Conservation (phyloP, 2,888 invertebrate genomes). For the Caenorhabditis sp. region DNA sequence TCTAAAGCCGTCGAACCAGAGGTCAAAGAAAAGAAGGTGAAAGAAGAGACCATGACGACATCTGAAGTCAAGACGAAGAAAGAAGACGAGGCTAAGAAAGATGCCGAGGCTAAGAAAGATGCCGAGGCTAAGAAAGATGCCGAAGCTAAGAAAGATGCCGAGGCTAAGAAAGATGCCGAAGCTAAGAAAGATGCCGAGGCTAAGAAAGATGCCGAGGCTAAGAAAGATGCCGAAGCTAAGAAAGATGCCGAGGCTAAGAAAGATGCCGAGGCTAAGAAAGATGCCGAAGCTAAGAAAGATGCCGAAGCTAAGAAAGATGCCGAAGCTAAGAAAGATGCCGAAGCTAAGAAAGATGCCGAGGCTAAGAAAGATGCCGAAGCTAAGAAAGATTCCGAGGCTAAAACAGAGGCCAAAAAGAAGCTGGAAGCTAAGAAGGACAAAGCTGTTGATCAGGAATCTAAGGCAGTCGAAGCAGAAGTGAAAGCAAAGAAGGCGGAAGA, state of each 20-base stretch:
- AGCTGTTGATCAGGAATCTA: constrained; percentile 30
- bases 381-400: constrained; percentile 9
- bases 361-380: too few relatives aligned
- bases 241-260: constrained; percentile 12
- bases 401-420: constrained; percentile 26
- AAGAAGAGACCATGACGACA: constrained; percentile 19
- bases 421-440: constrained; percentile 28
- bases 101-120: constrained; percentile 41
- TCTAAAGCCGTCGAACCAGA: too few relatives aligned
- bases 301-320: constrained; percentile 34
- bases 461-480: constrained; percentile 30
- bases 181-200: too few relatives aligned
- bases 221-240: too few relatives aligned
- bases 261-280: constrained; percentile 20
- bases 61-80: constrained; percentile 18
- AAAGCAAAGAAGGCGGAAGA: constrained; percentile 8
- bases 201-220: constrained; percentile 39
- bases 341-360: constrained; percentile 17
- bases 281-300: constrained; percentile 31
- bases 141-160: constrained; percentile 34
- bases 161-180: constrained; percentile 11
- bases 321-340: constrained; percentile 51
- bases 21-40: constrained; percentile 47
- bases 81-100: constrained; percentile 42
- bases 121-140: constrained; percentile 42